phyloP scores from a whole-genome alignment of 2,113 vertebrate genomes.

The Ploceus nigricollis region DNA sequence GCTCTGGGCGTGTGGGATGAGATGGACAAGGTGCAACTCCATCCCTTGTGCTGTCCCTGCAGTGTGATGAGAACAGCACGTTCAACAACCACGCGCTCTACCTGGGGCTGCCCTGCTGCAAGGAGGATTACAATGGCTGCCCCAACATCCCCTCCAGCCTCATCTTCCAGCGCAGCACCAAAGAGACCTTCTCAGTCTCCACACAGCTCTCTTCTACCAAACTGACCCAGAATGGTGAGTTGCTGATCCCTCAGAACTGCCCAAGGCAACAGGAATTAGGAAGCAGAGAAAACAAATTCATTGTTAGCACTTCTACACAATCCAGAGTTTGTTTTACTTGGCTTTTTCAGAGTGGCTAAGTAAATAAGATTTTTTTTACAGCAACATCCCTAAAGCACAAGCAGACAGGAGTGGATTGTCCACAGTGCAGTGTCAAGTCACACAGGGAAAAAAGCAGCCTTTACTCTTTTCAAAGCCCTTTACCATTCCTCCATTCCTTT shows the following conservation, averaged over 20 bases:
- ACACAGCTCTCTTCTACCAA: slow-evolving; percentile 95
- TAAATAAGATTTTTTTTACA: background rate
- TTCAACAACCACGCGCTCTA: slow-evolving; percentile 96
- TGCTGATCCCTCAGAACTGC: background rate
- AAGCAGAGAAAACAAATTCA: background rate
- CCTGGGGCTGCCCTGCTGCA: slow-evolving; percentile 93
- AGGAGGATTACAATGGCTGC: slow-evolving; percentile 92
- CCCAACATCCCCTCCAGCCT: slow-evolving; percentile 89
- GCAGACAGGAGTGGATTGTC: background rate
- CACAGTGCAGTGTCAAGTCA: background rate
- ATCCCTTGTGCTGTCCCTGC: background rate
- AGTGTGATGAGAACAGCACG: slow-evolving; percentile 95
- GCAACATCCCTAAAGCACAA: fast-evolving
- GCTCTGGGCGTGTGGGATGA: background rate
- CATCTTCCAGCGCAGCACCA: slow-evolving; percentile 94
- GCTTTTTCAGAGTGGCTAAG: background rate
- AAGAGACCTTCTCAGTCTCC: slow-evolving; percentile 92
- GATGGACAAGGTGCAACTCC: background rate
- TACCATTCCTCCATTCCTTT: background rate
- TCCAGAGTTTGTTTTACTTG: background rate
- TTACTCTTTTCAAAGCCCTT: background rate
- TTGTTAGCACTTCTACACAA: background rate
- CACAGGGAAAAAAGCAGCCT: background rate
- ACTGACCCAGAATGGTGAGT: slow-evolving; percentile 92
- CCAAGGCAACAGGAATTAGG: background rate